phyloP scores from a whole-genome alignment of 2,888 invertebrate genomes.

The Eilema depressum region DNA sequence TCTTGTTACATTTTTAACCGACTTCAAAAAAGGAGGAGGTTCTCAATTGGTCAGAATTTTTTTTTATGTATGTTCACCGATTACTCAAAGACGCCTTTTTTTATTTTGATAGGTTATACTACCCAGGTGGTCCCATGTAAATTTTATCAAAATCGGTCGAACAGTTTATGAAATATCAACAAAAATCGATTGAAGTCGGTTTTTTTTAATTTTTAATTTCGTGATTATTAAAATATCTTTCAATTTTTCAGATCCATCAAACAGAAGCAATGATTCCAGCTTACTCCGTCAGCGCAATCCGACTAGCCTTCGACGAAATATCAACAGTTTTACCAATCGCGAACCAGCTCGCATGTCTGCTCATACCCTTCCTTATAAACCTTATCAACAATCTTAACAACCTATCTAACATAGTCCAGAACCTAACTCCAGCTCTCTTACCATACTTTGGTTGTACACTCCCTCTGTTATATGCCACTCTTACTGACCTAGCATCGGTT shows the following conservation, averaged over 20 bases:
- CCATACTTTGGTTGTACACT: slow-evolving; percentile 82
- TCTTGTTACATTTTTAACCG: no score
- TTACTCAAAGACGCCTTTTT: no score
- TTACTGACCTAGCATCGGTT: slow-evolving; percentile 80
- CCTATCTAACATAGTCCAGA: slow-evolving; percentile 79
- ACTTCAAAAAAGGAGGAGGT: no score
- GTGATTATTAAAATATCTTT: no score
- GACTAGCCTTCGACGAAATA: slow-evolving; percentile 79
- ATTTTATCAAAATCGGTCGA: no score
- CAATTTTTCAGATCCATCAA: slow-evolving; percentile 61
- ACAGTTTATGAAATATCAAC: no score
- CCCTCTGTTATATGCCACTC: slow-evolving; percentile 75
- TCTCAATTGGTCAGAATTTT: no score
- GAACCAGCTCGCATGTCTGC: slow-evolving; percentile 75
- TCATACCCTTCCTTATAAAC: slow-evolving; percentile 79
- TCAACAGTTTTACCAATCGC: slow-evolving; percentile 75
- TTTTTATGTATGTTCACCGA: no score
- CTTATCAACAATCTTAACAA: slow-evolving; percentile 81
- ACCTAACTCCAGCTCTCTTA: slow-evolving; percentile 76
- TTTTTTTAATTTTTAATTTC: no score
- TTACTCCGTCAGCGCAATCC: slow-evolving; percentile 77
- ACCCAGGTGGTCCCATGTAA: no score
- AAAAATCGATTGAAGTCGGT: no score
- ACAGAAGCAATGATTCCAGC: slow-evolving; percentile 80
- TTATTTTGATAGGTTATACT: no score